A percentile compares a stretch with the other conserved stretches of the same genome.
These are phyloP conservation scores for Stegostoma tigrinum DNA, from an alignment of 2,113 vertebrate genomes.

Conservation along the genomic window DNA sequence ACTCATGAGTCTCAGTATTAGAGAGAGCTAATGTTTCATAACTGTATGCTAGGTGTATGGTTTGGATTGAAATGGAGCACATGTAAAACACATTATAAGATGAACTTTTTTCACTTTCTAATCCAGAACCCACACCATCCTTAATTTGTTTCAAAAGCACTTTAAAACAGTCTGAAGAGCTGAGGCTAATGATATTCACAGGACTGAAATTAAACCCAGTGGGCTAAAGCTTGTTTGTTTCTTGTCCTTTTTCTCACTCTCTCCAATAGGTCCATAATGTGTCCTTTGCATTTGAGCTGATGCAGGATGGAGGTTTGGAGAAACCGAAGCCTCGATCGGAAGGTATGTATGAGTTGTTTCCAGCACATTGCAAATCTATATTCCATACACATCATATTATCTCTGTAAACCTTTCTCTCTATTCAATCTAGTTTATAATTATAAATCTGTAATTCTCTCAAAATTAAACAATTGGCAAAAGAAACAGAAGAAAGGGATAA, in stretches of 20 bases:
- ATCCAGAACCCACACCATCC: background rate
- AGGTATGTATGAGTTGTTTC: conserved; percentile 57
- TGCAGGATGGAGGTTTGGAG: conserved; percentile 93
- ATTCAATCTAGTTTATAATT: background rate
- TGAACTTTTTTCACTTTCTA: background rate
- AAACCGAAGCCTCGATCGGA: conserved; percentile 90
- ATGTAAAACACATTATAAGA: background rate
- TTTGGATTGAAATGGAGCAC: background rate
- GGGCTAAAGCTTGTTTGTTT: background rate
- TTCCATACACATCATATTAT: background rate
- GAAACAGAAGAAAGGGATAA: too few relatives aligned
- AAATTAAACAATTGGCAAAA: background rate
- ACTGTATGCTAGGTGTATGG: background rate
- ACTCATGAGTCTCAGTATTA: too few relatives aligned
- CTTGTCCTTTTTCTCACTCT: background rate
- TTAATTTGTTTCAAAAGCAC: background rate
- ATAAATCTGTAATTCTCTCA: background rate
- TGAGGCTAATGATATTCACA: background rate
- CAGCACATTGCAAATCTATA: background rate
- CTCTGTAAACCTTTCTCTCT: background rate
- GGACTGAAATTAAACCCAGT: background rate
- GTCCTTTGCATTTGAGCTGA: conserved; percentile 90
- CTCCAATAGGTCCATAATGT: conserved; percentile 80
- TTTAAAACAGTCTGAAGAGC: background rate
- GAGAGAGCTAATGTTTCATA: background rate